Base-by-base conservation (phyloP, 2,888 invertebrate species). In the Nymphalis urticae region DNA sequence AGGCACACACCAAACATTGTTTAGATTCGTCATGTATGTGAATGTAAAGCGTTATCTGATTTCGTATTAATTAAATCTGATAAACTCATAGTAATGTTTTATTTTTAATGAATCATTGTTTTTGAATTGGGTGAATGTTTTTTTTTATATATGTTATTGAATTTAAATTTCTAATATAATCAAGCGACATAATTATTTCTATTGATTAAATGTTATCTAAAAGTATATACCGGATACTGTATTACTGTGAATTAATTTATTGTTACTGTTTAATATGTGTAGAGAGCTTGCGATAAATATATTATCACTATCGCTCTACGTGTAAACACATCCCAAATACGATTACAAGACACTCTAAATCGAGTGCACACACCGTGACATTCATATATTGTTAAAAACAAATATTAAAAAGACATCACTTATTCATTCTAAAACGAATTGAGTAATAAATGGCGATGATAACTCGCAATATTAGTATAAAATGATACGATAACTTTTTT, bases 1-100 rank as follows among this genome's bases (percentile, higher is more conserved):
- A 90, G 72, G 73, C 73, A 68, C 74, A 74, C 74, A 64, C 72
- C 72, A 70, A 64, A 72, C 71, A n/a, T 50, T 65, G 56, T 64
- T 64, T 48, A 69, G 58, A 48, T 47, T 64, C 32, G 47, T 27
- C 60, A 56, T 42, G 36, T 56, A 56, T 56, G 54, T n/a, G 17
- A 42, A 50, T 50, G 50, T 50, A 9, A 58, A 58, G 58, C 58
- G 58, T 58, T 56, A 56, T 24, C 2, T 17, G 10, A 2, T 56
- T 51, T 21, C 19, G 19, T 51, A 19, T 51, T 10, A 21, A 51
- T 51, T 51, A 10, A 42, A 13, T 42, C 13, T 42, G 36, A 42
- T 42, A 42, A 42, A 42, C 13, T 13, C 42, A 42, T 13, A 21
- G 4, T 10, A 51, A 21, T 51, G 5, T 51, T 51, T 24, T 10